Conservation (phyloP, 2,888 invertebrate species). For the Lycocerus yunnanus region DNA sequence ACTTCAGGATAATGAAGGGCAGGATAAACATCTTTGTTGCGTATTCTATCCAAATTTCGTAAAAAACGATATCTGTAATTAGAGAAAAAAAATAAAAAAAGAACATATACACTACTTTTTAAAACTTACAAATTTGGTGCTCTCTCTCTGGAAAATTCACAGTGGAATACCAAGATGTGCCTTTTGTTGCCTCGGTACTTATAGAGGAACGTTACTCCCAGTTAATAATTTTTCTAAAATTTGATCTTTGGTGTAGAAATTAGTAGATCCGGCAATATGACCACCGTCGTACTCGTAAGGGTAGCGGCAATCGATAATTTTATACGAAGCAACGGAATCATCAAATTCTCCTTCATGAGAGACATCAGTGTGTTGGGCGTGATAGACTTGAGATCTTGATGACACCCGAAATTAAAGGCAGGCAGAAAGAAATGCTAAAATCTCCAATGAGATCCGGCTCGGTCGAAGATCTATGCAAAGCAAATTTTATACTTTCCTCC, state of each 20-base stretch:
- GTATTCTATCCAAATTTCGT: conserved; percentile 79
- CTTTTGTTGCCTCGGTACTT: conserved; percentile 55
- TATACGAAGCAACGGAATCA: conserved; percentile 67
- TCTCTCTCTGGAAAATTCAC: conserved; percentile 95
- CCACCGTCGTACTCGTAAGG: conserved; percentile 95
- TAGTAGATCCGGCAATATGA: conserved; percentile 82
- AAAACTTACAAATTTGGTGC: conserved; percentile 87
- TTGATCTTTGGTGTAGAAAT: conserved; percentile 80
- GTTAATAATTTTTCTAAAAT: conserved; percentile 66
- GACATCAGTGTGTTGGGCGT: conserved; percentile 72
- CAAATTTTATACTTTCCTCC: conserved; percentile 76
- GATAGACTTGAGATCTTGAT: conserved; percentile 81
- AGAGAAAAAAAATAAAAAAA: conserved; percentile 1
- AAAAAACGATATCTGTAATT: conserved; percentile 76
- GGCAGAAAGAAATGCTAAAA: conserved; percentile 72
- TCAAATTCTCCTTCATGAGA: conserved; percentile 70
- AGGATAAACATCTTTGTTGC: conserved; percentile 84
- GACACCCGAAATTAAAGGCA: conserved; percentile 76
- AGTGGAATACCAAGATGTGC: conserved; percentile 90
- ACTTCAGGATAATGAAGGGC: conserved; percentile 88
- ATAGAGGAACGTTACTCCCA: conserved; percentile 34
- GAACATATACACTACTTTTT: too few species aligned
- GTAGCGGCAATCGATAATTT: conserved; percentile 93
- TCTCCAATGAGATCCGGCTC: conserved; percentile 85
- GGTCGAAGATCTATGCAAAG: conserved; percentile 68